A percentile compares a stretch with the other conserved stretches of the same genome.
Conservation (phyloP, 1,140 invertebrate genomes). For the Oedothorax gibbosus region DNA sequence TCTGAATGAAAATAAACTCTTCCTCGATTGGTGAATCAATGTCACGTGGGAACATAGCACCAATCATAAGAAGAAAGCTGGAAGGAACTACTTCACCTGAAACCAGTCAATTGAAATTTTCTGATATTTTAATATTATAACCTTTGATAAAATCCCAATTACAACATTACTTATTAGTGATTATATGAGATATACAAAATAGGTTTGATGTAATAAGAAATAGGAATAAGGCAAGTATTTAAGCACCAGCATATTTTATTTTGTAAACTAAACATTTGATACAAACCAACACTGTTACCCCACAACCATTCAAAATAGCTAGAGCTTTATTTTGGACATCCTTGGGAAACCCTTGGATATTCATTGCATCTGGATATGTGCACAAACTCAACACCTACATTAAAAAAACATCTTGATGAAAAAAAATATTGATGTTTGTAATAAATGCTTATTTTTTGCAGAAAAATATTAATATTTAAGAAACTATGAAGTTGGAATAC, state of each 20-base stretch:
- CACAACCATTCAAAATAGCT: conserved; percentile 82
- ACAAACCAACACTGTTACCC: conserved; percentile 80
- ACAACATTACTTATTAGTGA: no score
- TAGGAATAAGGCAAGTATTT: no score
- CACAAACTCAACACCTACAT: conserved; percentile 82
- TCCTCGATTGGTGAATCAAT: no score
- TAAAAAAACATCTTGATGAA: not conserved
- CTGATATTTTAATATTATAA: no score
- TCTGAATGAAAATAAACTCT: no score
- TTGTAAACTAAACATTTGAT: not conserved
- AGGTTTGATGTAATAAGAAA: no score
- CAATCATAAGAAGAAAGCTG: no score
- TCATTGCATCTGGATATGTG: conserved; percentile 75
- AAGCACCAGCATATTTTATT: not conserved
- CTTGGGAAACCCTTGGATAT: conserved; percentile 77
- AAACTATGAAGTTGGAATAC: conserved; percentile 64
- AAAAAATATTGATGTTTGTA: not conserved
- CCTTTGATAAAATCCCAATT: no score
- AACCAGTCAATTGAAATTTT: no score
- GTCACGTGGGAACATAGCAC: no score
- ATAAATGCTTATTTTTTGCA: not conserved
- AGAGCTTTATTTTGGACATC: conserved; percentile 87
- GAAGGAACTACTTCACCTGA: no score
- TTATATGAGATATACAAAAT: no score
- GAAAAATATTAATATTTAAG: not conserved